Percentiles rank a stretch among this genome's conserved stretches.
phyloP scores from a whole-genome alignment of 35 echinoderm and acorn worm species.

The Lytechinus variegatus region DNA sequence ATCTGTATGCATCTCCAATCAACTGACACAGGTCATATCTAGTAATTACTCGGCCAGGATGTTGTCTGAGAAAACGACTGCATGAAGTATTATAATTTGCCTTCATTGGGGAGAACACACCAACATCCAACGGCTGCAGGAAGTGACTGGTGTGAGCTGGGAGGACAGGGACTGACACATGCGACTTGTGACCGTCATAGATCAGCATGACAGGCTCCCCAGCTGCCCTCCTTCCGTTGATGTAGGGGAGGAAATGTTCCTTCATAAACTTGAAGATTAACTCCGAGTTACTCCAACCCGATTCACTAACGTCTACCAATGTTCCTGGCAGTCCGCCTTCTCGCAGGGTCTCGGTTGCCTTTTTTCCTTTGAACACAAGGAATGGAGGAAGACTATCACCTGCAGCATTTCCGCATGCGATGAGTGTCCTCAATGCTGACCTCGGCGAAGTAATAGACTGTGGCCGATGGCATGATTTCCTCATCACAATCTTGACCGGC shows the following conservation, averaged over 20 bases:
- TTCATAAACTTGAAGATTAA: conserved; percentile 46
- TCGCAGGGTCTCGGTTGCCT: conserved; percentile 17
- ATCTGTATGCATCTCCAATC: conserved; percentile 38
- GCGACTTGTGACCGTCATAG: conserved; percentile 70
- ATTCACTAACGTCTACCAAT: conserved; percentile 42
- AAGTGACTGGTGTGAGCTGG: conserved; percentile 60
- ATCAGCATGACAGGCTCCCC: conserved; percentile 59
- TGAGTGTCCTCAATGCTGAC: conserved; percentile 56
- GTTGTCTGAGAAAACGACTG: neutral
- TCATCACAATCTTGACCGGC: neutral
- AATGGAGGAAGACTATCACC: conserved; percentile 65
- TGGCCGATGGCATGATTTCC: neutral
- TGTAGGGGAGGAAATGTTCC: conserved; percentile 50
- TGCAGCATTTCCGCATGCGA: conserved; percentile 60
- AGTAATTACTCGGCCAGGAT: conserved; percentile 36
- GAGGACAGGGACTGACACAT: conserved; percentile 57
- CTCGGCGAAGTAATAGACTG: conserved; percentile 32
- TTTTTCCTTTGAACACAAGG: conserved; percentile 61
- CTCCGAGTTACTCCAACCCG: conserved; percentile 58
- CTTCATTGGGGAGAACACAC: conserved; percentile 48
- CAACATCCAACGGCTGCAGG: conserved; percentile 45
- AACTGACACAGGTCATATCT: conserved; percentile 23
- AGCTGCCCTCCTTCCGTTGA: neutral
- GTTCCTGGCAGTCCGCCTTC: conserved; percentile 57
- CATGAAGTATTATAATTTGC: neutral